These are phyloP conservation scores for Capra hircus DNA, from an alignment of 2,113 vertebrate genomes.

Conservation along the genomic window DNA sequence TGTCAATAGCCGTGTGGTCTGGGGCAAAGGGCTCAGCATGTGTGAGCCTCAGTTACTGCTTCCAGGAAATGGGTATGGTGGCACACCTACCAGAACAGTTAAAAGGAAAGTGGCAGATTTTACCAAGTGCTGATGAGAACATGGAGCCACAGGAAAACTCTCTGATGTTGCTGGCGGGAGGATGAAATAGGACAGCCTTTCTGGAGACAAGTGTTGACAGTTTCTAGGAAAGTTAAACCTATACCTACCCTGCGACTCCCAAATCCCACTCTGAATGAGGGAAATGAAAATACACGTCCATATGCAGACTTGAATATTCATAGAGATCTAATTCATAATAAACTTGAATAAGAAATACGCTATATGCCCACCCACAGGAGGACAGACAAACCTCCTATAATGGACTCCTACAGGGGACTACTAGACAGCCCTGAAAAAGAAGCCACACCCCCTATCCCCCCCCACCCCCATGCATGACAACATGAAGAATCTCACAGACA, in stretches of 20 bases:
- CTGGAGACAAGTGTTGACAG: background rate
- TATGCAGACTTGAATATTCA: background rate
- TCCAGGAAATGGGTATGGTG: background rate
- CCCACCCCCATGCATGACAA: too few species aligned
- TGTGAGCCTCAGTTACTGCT: background rate
- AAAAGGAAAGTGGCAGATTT: background rate
- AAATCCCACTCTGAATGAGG: background rate
- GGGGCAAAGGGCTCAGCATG: background rate
- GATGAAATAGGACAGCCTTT: background rate
- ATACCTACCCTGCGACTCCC: background rate
- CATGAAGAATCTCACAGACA: background rate
- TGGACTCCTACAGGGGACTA: background rate
- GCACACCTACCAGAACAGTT: background rate
- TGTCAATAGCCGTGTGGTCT: background rate
- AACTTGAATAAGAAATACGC: background rate
- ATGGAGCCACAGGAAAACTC: background rate
- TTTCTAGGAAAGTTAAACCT: background rate
- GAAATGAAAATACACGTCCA: background rate
- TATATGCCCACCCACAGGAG: background rate
- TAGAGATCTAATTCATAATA: background rate
- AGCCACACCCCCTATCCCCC: background rate
- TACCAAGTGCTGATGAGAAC: background rate
- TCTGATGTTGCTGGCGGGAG: background rate
- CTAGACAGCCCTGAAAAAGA: background rate
- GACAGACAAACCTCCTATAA: background rate